phyloP scores from a whole-genome alignment of 2,797 vertebrate genomes.

The Poeciliopsis paucimaculata region DNA sequence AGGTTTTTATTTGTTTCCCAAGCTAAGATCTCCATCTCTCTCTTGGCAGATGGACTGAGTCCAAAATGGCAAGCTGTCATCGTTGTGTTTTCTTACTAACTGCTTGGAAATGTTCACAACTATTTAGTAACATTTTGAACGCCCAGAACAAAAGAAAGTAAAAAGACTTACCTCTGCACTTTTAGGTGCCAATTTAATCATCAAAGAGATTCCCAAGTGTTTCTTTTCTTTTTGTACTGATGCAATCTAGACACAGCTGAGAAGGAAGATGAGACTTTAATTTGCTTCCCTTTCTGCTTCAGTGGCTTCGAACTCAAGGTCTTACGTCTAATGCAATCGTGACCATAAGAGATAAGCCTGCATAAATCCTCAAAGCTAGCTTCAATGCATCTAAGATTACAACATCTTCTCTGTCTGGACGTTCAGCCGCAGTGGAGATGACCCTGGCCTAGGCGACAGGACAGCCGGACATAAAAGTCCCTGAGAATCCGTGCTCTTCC shows the following conservation, averaged over 20 bases:
- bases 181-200: slow-evolving; percentile 48
- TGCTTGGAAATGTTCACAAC: slow-evolving; percentile 26
- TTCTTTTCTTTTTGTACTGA: slow-evolving; percentile 55
- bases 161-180: slow-evolving; percentile 43
- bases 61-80: slow-evolving; percentile 40
- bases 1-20: slow-evolving; percentile 77
- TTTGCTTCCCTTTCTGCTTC: slow-evolving; percentile 75
- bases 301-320: slow-evolving; percentile 69
- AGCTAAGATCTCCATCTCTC: slow-evolving; percentile 76
- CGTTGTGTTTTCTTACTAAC: slow-evolving; percentile 53
- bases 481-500: slow-evolving; percentile 67
- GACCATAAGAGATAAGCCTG: slow-evolving; percentile 76
- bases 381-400: slow-evolving; percentile 79
- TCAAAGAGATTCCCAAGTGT: slow-evolving; percentile 19
- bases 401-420: slow-evolving; percentile 57
- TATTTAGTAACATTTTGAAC: slow-evolving; percentile 25
- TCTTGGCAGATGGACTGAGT: slow-evolving; percentile 66
- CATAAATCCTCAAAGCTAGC: slow-evolving; percentile 75
- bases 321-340: slow-evolving; percentile 71
- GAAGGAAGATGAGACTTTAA: slow-evolving; percentile 76
- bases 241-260: slow-evolving; percentile 70
- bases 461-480: slow-evolving; percentile 70
- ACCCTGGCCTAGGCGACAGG: slow-evolving; percentile 76
- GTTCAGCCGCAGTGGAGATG: slow-evolving; percentile 43
- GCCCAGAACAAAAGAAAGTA: slow-evolving; percentile 36